Conservation (phyloP, 2,888 invertebrate genomes). For the Drosophila fulvimacula region DNA sequence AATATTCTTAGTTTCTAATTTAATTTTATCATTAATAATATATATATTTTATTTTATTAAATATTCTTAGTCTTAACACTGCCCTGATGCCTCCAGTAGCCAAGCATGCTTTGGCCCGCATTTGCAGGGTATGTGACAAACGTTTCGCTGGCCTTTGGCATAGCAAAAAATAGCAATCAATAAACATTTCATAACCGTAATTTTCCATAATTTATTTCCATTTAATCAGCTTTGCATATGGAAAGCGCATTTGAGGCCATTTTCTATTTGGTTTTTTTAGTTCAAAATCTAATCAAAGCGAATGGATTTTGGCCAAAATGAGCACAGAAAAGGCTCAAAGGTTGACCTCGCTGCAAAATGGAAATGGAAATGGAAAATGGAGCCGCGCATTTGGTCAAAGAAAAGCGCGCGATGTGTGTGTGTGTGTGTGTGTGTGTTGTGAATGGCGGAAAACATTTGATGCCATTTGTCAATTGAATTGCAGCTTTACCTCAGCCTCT, state of each 20-base stretch:
- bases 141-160: not conserved
- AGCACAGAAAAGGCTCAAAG: slow-evolving; percentile 28
- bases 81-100: too few relatives aligned
- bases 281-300: slow-evolving; percentile 69
- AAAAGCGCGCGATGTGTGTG: slow-evolving; percentile 19
- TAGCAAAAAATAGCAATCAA: slow-evolving; percentile 26
- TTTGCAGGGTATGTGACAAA: slow-evolving; percentile 16
- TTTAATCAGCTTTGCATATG: slow-evolving; percentile 49
- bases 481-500: not conserved
- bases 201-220: slow-evolving; percentile 42
- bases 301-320: slow-evolving; percentile 55
- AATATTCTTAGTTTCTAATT: not conserved
- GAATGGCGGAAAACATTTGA: slow-evolving; percentile 37
- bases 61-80: not conserved
- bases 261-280: not conserved
- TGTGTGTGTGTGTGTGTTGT: slow-evolving; percentile 18
- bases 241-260: not conserved
- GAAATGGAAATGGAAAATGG: slow-evolving; percentile 13
- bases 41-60: too few relatives aligned
- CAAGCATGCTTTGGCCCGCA: not conserved
- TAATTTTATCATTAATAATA: too few relatives aligned
- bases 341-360: slow-evolving; percentile 35
- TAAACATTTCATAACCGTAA: slow-evolving; percentile 43
- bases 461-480: slow-evolving; percentile 52
- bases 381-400: slow-evolving; percentile 42